Evolutionary conservation across 1,140 invertebrate species (phyloP).

Genomic region (Microplitis demolitor): DNA sequence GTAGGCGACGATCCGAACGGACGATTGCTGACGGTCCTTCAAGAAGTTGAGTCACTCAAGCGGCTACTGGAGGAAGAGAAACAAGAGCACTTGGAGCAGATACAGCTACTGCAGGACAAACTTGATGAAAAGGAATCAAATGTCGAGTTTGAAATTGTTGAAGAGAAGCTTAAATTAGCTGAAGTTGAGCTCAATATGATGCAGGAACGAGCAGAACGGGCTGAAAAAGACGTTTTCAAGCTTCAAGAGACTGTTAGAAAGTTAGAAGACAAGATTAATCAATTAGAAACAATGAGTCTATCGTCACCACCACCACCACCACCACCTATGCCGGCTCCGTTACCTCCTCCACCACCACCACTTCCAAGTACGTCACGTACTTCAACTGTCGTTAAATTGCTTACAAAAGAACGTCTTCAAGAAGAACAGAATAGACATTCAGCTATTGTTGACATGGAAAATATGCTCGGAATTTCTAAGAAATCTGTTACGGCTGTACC

Average conservation of each 20-base stretch:
- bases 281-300: slow-evolving; percentile 51
- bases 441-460: slow-evolving; percentile 65
- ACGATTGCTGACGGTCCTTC: slow-evolving; percentile 62
- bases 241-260: slow-evolving; percentile 42
- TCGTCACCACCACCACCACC: slow-evolving; percentile 46
- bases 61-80: slow-evolving; percentile 67
- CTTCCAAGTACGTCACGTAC: slow-evolving; percentile 38
- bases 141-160: slow-evolving; percentile 70
- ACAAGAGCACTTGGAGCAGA: slow-evolving; percentile 60
- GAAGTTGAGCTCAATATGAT: slow-evolving; percentile 70
- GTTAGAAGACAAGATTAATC: slow-evolving; percentile 48
- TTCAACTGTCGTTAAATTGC: slow-evolving; percentile 38
- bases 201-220: slow-evolving; percentile 66
- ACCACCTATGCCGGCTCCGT: slow-evolving; percentile 53
- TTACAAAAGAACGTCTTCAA: slow-evolving; percentile 43
- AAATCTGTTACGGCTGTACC: slow-evolving; percentile 43
- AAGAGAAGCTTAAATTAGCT: slow-evolving; percentile 72
- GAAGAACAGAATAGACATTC: slow-evolving; percentile 43
- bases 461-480: slow-evolving; percentile 63
- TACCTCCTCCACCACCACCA: slow-evolving; percentile 49
- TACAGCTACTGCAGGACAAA: slow-evolving; percentile 68
- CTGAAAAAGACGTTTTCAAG: slow-evolving; percentile 60
- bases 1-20: slow-evolving; percentile 63
- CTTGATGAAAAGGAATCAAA: slow-evolving; percentile 70
- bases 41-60: slow-evolving; percentile 69